A percentile compares a stretch with the other conserved stretches of the same genome.
Conservation (phyloP, 2,888 invertebrate genomes). For the Ochlodes sylvanus region DNA sequence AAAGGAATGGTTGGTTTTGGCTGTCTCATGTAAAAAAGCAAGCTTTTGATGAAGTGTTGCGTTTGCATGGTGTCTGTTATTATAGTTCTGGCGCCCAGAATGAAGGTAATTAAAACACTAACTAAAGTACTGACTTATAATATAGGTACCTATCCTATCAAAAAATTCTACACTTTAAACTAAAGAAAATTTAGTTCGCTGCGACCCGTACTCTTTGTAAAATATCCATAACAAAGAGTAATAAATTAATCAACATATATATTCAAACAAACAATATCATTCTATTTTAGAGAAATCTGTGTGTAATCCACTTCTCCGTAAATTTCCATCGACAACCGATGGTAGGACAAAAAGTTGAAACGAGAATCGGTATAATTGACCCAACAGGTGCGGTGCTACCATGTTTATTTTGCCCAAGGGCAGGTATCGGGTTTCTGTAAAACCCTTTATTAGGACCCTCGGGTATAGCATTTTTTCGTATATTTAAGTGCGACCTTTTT, state of each 20-base stretch:
- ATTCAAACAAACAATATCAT: background rate
- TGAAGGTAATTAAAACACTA: too few relatives aligned
- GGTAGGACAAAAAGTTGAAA: constrained; percentile 46
- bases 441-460: constrained; percentile 35
- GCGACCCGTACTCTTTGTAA: too few relatives aligned
- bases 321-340: constrained; percentile 38
- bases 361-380: constrained; percentile 52
- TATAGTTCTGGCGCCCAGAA: too few relatives aligned
- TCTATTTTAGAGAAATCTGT: too few relatives aligned
- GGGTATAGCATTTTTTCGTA: constrained; percentile 20
- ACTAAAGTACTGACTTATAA: too few relatives aligned
- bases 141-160: too few relatives aligned
- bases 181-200: too few relatives aligned
- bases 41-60: background rate
- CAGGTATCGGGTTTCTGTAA: constrained; percentile 39
- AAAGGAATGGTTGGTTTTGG: background rate
- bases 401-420: constrained; percentile 53
- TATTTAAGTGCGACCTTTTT: constrained; percentile 11
- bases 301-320: constrained; percentile 1
- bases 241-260: too few relatives aligned
- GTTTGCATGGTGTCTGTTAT: too few relatives aligned
- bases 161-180: too few relatives aligned
- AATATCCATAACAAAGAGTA: too few relatives aligned
- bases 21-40: background rate
- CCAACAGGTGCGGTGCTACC: constrained; percentile 54